Evolutionary conservation across 2,113 vertebrate species (phyloP).

Genomic region (Lagopus leucura): DNA sequence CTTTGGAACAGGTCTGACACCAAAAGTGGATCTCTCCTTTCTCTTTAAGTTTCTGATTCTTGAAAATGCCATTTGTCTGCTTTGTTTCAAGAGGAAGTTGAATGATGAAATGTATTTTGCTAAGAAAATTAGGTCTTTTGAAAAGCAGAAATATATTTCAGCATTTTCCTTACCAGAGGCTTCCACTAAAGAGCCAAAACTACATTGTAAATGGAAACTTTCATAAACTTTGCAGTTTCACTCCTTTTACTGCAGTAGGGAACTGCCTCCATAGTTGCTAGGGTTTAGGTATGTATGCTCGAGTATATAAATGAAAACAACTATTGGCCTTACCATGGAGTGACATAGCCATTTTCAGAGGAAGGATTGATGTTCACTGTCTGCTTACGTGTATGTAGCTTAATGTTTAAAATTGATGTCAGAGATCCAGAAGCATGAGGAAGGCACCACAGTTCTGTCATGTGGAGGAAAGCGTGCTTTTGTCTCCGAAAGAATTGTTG

Average conservation of each 20-base stretch:
- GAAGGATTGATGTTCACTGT: neutral
- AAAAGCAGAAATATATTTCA: neutral
- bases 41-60: neutral
- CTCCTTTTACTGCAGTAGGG: neutral
- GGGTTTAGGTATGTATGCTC: neutral
- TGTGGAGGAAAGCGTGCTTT: rapidly evolving
- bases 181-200: neutral
- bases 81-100: neutral
- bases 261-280: neutral
- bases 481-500: neutral
- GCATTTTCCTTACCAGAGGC: neutral
- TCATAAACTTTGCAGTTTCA: neutral
- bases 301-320: neutral
- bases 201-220: neutral
- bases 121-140: neutral
- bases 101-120: neutral
- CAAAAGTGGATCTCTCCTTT: neutral
- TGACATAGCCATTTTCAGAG: neutral
- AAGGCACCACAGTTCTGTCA: neutral
- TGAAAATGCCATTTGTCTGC: neutral
- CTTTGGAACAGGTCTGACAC: neutral
- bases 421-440: rapidly evolving
- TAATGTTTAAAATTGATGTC: neutral
- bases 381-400: neutral
- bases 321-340: neutral